Conservation (phyloP, 1,140 invertebrate species). For the Sinonovacula constricta region DNA sequence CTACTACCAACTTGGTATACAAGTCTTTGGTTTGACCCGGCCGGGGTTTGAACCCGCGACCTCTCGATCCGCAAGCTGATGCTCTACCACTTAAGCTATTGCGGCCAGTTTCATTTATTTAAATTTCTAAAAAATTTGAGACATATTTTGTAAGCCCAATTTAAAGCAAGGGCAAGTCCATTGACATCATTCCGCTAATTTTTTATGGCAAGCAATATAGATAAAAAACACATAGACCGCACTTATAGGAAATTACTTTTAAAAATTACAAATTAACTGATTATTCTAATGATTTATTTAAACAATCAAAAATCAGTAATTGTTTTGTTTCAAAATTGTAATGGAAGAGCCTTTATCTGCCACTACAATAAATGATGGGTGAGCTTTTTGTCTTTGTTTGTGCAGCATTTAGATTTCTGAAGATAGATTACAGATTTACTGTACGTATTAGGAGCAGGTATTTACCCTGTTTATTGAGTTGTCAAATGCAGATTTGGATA, state of each 20-base stretch:
- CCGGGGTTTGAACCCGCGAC: no score
- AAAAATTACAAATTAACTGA: slow-evolving; percentile 44
- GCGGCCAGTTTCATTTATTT: no score
- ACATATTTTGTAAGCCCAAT: no score
- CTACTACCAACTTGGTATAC: no score
- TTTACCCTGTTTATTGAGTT: slow-evolving; percentile 45
- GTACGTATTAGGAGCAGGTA: not conserved
- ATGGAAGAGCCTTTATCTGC: not conserved
- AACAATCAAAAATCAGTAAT: slow-evolving; percentile 25
- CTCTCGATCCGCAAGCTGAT: no score
- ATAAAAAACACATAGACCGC: no score
- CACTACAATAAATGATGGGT: not conserved
- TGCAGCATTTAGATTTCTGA: not conserved
- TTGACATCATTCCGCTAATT: no score
- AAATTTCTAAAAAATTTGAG: no score
- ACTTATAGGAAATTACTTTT: slow-evolving; percentile 31
- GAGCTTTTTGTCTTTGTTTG: not conserved
- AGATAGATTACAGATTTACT: not conserved
- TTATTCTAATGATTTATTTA: slow-evolving; percentile 41
- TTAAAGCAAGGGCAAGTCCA: no score
- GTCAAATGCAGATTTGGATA: slow-evolving; percentile 53
- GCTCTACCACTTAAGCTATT: no score
- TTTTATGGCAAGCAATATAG: no score
- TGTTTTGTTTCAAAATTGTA: not conserved
- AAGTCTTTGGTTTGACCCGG: no score